Conservation (phyloP, 2,888 invertebrate genomes). For the Parnassius smintheus region DNA sequence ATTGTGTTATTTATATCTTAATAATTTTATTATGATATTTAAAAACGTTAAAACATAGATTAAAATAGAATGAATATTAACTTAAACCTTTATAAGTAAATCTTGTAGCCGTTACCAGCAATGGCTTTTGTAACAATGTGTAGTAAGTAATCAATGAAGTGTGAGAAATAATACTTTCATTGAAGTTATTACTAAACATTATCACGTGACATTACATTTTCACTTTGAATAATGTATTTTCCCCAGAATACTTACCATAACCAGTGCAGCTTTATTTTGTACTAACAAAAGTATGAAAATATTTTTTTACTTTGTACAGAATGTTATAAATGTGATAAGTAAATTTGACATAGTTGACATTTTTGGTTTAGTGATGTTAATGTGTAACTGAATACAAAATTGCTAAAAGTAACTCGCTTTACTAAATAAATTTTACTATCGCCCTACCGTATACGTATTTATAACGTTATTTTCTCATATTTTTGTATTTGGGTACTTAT, state of each 20-base stretch:
- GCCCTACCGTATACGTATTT: constrained; percentile 58
- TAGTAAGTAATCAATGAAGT: constrained; percentile 41
- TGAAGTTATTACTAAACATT: constrained; percentile 29
- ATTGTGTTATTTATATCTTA: constrained; percentile 72
- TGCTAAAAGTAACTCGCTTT: constrained; percentile 66
- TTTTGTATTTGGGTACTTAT: constrained; percentile 77
- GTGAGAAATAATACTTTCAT: constrained; percentile 30
- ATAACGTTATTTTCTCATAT: constrained; percentile 69
- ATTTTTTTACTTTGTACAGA: constrained; percentile 80
- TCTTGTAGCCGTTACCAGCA: constrained; percentile 45
- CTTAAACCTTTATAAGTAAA: constrained; percentile 56
- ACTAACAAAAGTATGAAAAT: constrained; percentile 70
- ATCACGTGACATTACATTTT: constrained; percentile 35
- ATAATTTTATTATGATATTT: constrained; percentile 66
- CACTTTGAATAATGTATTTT: constrained; percentile 30
- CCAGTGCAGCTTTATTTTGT: constrained; percentile 67
- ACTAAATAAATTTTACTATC: constrained; percentile 64
- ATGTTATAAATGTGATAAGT: constrained; percentile 79
- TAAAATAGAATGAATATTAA: constrained; percentile 60
- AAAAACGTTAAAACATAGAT: constrained; percentile 59
- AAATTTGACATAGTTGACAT: constrained; percentile 77
- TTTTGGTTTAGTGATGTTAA: constrained; percentile 74
- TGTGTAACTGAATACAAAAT: constrained; percentile 67
- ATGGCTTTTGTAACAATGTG: constrained; percentile 33
- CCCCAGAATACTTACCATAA: constrained; percentile 37